Percentiles rank a stretch among this genome's conserved stretches.
These are phyloP conservation scores for Galbula dea DNA, from an alignment of 2,113 vertebrate genomes.

Conservation along the genomic window DNA sequence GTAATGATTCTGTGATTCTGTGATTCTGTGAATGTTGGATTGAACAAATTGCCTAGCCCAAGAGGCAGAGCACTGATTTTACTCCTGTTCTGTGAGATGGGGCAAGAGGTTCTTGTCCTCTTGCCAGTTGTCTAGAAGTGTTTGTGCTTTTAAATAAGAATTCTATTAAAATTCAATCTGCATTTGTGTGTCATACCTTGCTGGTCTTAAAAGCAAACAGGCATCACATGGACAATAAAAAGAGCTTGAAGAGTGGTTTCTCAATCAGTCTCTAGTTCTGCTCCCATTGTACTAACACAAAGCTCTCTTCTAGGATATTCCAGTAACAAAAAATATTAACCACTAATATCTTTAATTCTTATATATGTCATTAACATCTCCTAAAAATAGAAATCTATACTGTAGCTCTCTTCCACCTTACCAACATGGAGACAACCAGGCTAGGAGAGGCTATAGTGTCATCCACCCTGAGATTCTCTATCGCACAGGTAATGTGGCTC, in stretches of 20 bases:
- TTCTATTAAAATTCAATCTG: neutral
- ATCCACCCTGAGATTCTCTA: neutral
- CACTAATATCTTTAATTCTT: neutral
- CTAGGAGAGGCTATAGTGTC: neutral
- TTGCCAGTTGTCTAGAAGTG: neutral
- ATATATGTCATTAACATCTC: accelerated
- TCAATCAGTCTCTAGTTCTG: neutral
- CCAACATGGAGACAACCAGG: neutral
- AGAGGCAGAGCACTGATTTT: neutral
- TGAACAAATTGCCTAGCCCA: neutral
- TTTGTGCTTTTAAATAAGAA: neutral
- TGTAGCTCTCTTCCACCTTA: neutral
- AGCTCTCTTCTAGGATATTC: neutral
- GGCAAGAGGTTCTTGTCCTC: neutral
- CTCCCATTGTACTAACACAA: neutral
- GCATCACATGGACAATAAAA: neutral
- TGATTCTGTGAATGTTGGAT: neutral
- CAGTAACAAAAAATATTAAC: neutral
- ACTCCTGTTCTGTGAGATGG: neutral
- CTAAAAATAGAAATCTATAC: neutral
- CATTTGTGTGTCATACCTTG: neutral
- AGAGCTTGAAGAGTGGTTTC: neutral
- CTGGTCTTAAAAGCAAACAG: neutral
- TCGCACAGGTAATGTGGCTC: accelerated
- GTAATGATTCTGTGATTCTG: too few relatives aligned